These are phyloP conservation scores for Gobiocypris rarus DNA, from an alignment of 2,113 vertebrate genomes.

Conservation along the genomic window DNA sequence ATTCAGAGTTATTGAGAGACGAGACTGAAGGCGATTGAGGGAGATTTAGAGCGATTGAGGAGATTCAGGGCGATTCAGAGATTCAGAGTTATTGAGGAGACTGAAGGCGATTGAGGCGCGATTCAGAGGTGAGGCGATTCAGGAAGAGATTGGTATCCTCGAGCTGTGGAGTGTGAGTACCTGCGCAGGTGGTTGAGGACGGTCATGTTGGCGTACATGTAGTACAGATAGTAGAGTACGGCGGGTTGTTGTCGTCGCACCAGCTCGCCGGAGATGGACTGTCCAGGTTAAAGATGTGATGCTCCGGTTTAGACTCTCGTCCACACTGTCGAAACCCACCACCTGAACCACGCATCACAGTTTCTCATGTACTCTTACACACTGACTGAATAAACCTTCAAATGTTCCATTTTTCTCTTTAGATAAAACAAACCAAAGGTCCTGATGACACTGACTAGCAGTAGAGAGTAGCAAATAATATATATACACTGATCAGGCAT, in stretches of 20 bases:
- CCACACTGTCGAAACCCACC: slow-evolving; percentile 96
- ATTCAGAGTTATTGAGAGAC: too few relatives aligned
- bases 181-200: slow-evolving; percentile 93
- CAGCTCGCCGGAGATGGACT: slow-evolving; percentile 88
- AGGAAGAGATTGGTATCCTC: neutral
- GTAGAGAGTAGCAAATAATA: too few relatives aligned
- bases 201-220: slow-evolving; percentile 96
- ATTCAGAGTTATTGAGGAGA: too few relatives aligned
- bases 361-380: too few relatives aligned
- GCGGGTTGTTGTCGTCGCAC: slow-evolving; percentile 91
- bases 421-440: too few relatives aligned
- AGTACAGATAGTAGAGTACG: slow-evolving; percentile 97
- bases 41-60: rapidly evolving
- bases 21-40: too few relatives aligned
- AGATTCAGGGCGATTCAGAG: neutral
- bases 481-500: too few relatives aligned
- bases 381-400: too few relatives aligned
- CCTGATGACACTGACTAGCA: too few relatives aligned
- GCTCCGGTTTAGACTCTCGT: slow-evolving; percentile 97
- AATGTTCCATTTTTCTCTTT: too few relatives aligned
- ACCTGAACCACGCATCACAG: slow-evolving; percentile 73
- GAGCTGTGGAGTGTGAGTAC: slow-evolving; percentile 64
- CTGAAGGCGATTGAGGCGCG: too few relatives aligned
- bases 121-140: neutral
- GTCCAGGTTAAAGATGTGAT: slow-evolving; percentile 93